Evolutionary conservation across 2,888 invertebrate species (phyloP).

Genomic region (Pristionchus maxplancki): DNA sequence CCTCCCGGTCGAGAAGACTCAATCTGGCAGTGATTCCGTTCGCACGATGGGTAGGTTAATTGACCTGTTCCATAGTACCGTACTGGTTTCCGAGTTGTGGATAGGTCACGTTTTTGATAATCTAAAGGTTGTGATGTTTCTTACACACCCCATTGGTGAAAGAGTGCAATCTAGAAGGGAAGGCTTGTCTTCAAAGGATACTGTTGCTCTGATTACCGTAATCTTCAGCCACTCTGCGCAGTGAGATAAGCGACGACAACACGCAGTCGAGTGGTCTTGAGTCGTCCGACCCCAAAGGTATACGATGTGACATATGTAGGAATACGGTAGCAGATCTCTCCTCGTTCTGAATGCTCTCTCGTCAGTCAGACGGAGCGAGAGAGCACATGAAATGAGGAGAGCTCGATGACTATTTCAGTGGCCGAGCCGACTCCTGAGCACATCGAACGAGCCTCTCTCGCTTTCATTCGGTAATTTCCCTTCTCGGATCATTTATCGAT

Average conservation of each 20-base stretch:
- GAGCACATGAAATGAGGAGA: background rate
- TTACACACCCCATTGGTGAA: too few species aligned
- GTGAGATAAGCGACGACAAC: background rate
- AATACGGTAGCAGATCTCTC: background rate
- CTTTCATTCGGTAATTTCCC: background rate
- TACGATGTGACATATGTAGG: background rate
- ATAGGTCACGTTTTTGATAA: too few species aligned
- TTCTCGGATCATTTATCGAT: background rate
- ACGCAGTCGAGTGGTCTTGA: background rate
- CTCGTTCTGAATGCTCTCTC: background rate
- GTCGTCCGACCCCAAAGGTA: background rate
- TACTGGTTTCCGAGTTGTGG: too few species aligned
- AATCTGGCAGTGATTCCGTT: background rate
- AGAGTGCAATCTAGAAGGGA: too few species aligned
- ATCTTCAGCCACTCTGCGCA: conserved; percentile 2
- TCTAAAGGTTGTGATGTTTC: too few species aligned
- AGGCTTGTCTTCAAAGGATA: too few species aligned
- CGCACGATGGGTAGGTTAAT: background rate
- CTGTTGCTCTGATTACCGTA: background rate
- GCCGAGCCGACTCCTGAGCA: background rate
- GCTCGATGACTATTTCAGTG: background rate
- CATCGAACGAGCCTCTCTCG: background rate
- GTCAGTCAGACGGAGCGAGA: too few species aligned
- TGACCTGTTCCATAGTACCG: background rate
- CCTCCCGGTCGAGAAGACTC: background rate